A percentile compares a stretch with the other conserved stretches of the same genome.
Conservation (phyloP, 2,797 vertebrate species). For the Gambelia wislizenii region DNA sequence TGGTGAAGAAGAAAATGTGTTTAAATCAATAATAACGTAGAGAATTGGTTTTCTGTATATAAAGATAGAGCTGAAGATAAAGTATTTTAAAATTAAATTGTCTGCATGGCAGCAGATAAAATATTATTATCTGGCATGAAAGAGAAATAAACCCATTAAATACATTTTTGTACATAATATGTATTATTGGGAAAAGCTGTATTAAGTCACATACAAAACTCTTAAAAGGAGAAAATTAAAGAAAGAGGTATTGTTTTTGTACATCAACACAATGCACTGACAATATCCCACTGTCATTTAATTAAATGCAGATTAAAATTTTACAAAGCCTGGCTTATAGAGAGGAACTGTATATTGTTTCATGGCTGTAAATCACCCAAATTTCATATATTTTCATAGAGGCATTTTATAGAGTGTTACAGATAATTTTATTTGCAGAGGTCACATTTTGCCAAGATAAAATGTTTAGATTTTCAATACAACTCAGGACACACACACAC, state of each 20-base stretch:
- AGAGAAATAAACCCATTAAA: conserved; percentile 49
- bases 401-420: conserved; percentile 49
- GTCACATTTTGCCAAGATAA: conserved; percentile 51
- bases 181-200: conserved; percentile 39
- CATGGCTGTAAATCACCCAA: conserved; percentile 28
- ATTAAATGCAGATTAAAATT: conserved; percentile 69
- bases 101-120: conserved; percentile 35
- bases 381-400: conserved; percentile 44
- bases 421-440: conserved; percentile 55
- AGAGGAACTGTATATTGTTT: conserved; percentile 50
- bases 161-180: conserved; percentile 33
- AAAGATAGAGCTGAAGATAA: conserved; percentile 36
- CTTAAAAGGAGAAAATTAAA: conserved; percentile 40
- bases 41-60: conserved; percentile 34
- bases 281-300: conserved; percentile 57
- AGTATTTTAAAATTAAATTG: conserved; percentile 45
- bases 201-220: conserved; percentile 45
- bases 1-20: conserved; percentile 12
- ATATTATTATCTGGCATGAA: conserved; percentile 47
- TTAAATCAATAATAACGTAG: conserved; percentile 36
- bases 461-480: conserved; percentile 46
- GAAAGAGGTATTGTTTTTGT: conserved; percentile 59
- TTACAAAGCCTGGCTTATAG: conserved; percentile 40
- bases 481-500: conserved; percentile 25
- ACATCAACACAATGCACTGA: conserved; percentile 22